Conservation (phyloP, 2,797 vertebrate genomes). For the Chelonia mydas region DNA sequence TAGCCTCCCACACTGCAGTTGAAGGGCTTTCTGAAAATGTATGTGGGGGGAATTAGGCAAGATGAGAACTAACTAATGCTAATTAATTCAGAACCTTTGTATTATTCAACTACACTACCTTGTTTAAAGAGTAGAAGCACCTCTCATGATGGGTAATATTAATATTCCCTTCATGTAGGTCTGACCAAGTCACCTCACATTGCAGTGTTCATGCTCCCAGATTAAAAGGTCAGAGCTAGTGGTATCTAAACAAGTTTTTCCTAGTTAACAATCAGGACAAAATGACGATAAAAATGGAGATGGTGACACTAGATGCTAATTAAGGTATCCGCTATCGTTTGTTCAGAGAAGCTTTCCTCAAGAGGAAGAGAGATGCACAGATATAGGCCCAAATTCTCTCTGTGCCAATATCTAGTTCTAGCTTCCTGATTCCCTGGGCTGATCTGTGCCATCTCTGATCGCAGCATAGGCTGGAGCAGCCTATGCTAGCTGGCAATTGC, state of each 20-base stretch:
- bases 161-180: not conserved
- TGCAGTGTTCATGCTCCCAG: not conserved
- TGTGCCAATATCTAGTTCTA: not conserved
- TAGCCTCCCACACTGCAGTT: not conserved
- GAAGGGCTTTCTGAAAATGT: conserved; percentile 54
- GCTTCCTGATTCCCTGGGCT: not conserved
- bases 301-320: not conserved
- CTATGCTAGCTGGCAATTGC: not conserved
- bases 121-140: conserved; percentile 26
- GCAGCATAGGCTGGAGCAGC: not conserved
- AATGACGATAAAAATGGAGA: not conserved
- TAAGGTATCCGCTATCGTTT: not conserved
- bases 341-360: not conserved
- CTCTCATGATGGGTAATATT: not conserved
- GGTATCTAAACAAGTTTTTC: not conserved
- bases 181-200: not conserved
- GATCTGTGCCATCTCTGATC: not conserved
- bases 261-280: not conserved
- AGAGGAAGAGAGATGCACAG: not conserved
- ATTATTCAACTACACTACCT: conserved; percentile 10
- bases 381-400: not conserved
- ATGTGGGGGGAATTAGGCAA: conserved; percentile 27
- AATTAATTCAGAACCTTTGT: conserved; percentile 55
- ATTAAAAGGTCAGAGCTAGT: not conserved
- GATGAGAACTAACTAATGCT: conserved; percentile 40